Conservation (phyloP, 1,140 invertebrate genomes). For the Drosophila pseudoananassae region DNA sequence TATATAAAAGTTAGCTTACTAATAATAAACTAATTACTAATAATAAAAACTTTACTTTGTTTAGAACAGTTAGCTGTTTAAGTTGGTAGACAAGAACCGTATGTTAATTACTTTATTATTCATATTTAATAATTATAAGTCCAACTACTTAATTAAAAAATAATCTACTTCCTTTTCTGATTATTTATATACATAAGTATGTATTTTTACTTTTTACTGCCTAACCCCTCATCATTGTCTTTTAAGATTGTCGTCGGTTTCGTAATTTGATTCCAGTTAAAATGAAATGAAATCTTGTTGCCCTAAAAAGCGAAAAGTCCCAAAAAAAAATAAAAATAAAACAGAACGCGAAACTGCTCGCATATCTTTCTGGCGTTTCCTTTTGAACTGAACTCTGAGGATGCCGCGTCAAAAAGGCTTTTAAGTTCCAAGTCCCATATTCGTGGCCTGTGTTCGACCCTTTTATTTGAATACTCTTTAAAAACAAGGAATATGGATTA, state of each 20-base stretch:
- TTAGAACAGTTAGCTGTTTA: not conserved
- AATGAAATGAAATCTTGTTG: slow-evolving; percentile 78
- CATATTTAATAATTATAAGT: too few relatives aligned
- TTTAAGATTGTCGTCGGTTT: slow-evolving; percentile 56
- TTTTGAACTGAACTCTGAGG: slow-evolving; percentile 51
- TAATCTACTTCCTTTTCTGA: slow-evolving; percentile 20
- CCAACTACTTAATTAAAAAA: not conserved
- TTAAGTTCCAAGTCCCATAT: slow-evolving; percentile 35
- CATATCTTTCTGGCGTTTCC: slow-evolving; percentile 64
- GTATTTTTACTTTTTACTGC: slow-evolving; percentile 3
- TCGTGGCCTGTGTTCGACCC: slow-evolving; percentile 25
- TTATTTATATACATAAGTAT: slow-evolving; percentile 14
- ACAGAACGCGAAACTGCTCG: slow-evolving; percentile 29
- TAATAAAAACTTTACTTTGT: too few relatives aligned
- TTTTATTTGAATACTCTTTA: slow-evolving; percentile 30
- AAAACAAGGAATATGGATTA: not conserved
- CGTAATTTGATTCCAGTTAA: slow-evolving; percentile 82
- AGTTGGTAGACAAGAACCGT: too few relatives aligned
- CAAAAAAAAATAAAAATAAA: slow-evolving; percentile 10
- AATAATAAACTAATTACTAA: too few relatives aligned
- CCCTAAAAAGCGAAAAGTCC: slow-evolving; percentile 52
- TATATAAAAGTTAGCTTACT: too few relatives aligned
- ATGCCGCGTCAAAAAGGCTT: slow-evolving; percentile 30
- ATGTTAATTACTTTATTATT: too few relatives aligned
- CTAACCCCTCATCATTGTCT: slow-evolving; percentile 29